These are phyloP conservation scores for Adrianichthys oophorus DNA, from an alignment of 2,797 vertebrate species.

Conservation along the genomic window DNA sequence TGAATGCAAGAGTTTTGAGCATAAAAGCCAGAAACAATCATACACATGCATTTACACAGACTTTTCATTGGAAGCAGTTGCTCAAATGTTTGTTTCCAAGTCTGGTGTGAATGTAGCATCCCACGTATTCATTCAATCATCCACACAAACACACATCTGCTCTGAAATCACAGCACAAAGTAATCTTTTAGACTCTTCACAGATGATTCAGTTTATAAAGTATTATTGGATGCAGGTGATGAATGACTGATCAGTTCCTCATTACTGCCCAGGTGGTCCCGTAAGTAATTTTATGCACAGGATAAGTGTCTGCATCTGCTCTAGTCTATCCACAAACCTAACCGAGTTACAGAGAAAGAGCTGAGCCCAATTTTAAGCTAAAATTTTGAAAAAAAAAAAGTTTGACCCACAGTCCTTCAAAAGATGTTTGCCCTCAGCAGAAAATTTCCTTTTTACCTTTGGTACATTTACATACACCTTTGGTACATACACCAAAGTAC, in stretches of 20 bases:
- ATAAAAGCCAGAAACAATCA: too few species aligned
- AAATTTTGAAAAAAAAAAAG: conserved; percentile 1
- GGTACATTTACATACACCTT: not conserved
- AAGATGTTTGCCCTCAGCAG: conserved; percentile 31
- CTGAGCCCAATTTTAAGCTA: conserved; percentile 36
- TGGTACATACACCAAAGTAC: not conserved
- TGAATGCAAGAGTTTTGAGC: too few species aligned
- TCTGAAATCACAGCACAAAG: conserved; percentile 22
- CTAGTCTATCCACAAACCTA: not conserved
- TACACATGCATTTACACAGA: too few species aligned
- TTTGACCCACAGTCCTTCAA: conserved; percentile 27
- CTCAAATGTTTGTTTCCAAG: too few species aligned
- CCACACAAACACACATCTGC: conserved; percentile 5
- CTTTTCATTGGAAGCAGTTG: too few species aligned
- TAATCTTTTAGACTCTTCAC: conserved; percentile 37
- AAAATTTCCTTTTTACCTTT: conserved; percentile 21
- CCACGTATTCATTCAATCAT: conserved; percentile 3
- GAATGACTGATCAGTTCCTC: conserved; percentile 44
- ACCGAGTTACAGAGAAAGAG: not conserved
- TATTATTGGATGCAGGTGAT: conserved; percentile 39
- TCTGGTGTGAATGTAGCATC: not conserved
- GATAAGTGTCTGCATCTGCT: conserved; percentile 18
- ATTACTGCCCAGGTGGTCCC: conserved; percentile 23
- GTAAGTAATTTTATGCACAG: conserved; percentile 23
- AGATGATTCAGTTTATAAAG: conserved; percentile 35